Evolutionary conservation across 2,888 invertebrate genomes (phyloP).

Genomic region (Hyppa rectilinea): DNA sequence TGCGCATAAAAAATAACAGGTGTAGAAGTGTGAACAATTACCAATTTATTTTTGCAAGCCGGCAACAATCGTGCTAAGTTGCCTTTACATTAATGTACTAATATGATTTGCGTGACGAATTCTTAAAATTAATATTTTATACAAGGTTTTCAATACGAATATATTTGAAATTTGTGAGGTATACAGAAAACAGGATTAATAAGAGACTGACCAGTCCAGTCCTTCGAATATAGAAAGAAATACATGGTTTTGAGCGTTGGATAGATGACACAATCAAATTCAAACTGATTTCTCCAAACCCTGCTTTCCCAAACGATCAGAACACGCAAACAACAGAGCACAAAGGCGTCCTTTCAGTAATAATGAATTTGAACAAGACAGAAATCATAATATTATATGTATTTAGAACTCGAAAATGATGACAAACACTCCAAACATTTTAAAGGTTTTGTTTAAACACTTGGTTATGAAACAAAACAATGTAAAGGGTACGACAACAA

Average conservation of each 20-base stretch:
- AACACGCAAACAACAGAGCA: slow-evolving; percentile 14
- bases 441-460: slow-evolving; percentile 49
- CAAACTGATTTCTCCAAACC: background rate
- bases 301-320: background rate
- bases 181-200: background rate
- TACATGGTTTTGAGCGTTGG: background rate
- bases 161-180: background rate
- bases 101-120: slow-evolving; percentile 46
- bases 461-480: slow-evolving; percentile 45
- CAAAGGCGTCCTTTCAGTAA: slow-evolving; percentile 11
- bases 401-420: slow-evolving; percentile 46
- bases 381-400: slow-evolving; percentile 40
- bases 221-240: background rate
- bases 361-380: slow-evolving; percentile 28
- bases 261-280: slow-evolving; percentile 8
- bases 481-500: slow-evolving; percentile 51
- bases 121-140: slow-evolving; percentile 21
- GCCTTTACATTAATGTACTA: slow-evolving; percentile 30
- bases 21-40: slow-evolving; percentile 55
- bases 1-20: slow-evolving; percentile 45
- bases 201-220: background rate
- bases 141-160: slow-evolving; percentile 21
- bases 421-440: slow-evolving; percentile 48
- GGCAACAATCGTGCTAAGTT: slow-evolving; percentile 29
- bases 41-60: slow-evolving; percentile 61